phyloP scores from a whole-genome alignment of 2,888 invertebrate species.

The Pimpla rufipes region DNA sequence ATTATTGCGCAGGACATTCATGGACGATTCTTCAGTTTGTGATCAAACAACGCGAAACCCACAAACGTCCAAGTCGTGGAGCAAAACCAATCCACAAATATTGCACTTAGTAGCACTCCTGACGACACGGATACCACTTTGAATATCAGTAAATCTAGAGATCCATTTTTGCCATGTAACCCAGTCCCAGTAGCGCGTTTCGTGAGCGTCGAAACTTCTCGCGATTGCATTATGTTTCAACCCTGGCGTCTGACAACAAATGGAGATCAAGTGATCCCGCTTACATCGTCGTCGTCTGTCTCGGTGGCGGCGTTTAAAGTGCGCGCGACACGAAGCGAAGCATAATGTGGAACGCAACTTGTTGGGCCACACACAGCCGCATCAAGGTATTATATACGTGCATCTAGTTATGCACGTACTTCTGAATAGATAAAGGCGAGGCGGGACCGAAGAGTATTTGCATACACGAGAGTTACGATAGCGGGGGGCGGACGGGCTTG shows the following conservation, averaged over 20 bases:
- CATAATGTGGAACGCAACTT: not conserved
- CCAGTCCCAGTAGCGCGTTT: no score
- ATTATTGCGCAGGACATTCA: no score
- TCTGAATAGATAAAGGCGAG: slow-evolving; percentile 1
- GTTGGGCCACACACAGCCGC: not conserved
- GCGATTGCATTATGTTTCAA: not conserved
- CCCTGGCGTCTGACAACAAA: not conserved
- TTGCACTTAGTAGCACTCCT: no score
- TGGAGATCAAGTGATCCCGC: not conserved
- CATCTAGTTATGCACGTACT: slow-evolving; percentile 36
- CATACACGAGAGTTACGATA: slow-evolving; percentile 44
- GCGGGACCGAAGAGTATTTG: slow-evolving; percentile 26
- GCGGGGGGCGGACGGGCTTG: not conserved
- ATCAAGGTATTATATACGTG: slow-evolving; percentile 9
- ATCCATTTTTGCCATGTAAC: no score
- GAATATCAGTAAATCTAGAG: no score
- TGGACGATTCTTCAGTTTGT: no score
- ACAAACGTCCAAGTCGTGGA: no score
- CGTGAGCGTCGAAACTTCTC: not conserved
- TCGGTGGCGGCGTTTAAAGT: not conserved
- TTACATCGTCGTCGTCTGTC: not conserved
- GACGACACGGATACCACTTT: no score
- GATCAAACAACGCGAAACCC: no score
- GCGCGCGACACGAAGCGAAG: not conserved
- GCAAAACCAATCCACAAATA: no score